These are phyloP conservation scores for Coregonus sp. DNA, from an alignment of 2,797 vertebrate species.

Conservation along the genomic window DNA sequence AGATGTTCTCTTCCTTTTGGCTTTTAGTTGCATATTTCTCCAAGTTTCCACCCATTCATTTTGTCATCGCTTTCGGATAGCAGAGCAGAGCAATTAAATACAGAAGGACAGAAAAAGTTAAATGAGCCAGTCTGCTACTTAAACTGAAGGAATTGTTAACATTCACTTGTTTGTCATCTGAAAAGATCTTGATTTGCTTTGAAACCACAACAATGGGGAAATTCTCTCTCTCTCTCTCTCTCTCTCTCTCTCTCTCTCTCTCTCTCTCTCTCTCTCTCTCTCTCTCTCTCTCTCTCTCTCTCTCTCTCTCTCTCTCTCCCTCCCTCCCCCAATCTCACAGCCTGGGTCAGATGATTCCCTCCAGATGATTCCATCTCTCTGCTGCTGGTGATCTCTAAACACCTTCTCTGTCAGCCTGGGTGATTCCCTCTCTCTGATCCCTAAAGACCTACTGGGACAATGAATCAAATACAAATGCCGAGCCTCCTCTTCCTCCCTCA, in stretches of 20 bases:
- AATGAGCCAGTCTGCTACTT: conserved; percentile 36
- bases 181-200: conserved; percentile 13
- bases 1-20: conserved; percentile 57
- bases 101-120: conserved; percentile 44
- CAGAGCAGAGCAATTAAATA: conserved; percentile 59
- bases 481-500: conserved; percentile 53
- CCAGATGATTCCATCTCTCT: conserved; percentile 50
- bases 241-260: conserved; percentile 25
- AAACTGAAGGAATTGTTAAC: conserved; percentile 5
- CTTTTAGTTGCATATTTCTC: conserved; percentile 62
- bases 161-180: not conserved
- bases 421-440: conserved; percentile 39
- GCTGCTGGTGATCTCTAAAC: conserved; percentile 62
- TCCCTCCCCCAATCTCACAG: not conserved
- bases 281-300: no score
- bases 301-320: conserved; percentile 11
- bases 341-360: conserved; percentile 74
- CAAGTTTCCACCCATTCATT: conserved; percentile 61
- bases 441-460: conserved; percentile 70
- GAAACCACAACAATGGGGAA: conserved; percentile 41
- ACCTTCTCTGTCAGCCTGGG: conserved; percentile 27
- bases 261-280: conserved; percentile 24
- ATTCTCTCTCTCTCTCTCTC: not conserved
- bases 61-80: conserved; percentile 44
- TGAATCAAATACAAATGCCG: conserved; percentile 72